Evolutionary conservation across 2,113 vertebrate species (phyloP), one percentile per base, ranked within the genome.

Genomic region (Todiramphus saurophagus): DNA sequence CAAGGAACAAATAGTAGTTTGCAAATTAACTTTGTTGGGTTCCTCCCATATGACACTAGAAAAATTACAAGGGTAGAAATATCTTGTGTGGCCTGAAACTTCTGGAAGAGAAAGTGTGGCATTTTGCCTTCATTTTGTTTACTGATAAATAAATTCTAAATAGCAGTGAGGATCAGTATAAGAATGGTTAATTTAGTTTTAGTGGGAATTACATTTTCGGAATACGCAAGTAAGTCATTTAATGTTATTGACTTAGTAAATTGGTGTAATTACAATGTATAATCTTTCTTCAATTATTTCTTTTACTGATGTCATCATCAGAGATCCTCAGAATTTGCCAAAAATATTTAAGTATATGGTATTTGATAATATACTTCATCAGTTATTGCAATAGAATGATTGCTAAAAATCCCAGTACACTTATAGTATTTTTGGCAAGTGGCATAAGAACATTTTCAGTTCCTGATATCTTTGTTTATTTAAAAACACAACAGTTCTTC

Each of bases 381-480:
- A 74, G 17, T 43, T 15, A 64, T 59, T 93, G 31, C 46, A 87
- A 50, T 33, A 80, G 56, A 85, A 82, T 44, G 11, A 64, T 31
- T 87, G 16, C 9, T 90, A 78, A 88, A 72, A 83, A 46, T 63
- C 46, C 44, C 41, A 41, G 5, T 23, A 46, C 25, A 35, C 16
- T 93, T 67, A 15, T 5, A 53, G 28, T 33, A 44, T 30, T 95
- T 77, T 70, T 92, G 75, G 28, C 78, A 87, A 59, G 11, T 5
- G 5, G 59, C 20, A 62, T 69, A 58, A 82, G 37, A 37, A 73
- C 41, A 9, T 30, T 83, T 95, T 81, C 20, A 7, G 10, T 76
- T 75, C 68, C 80, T n/a, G 1, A 46, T 82, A n/a, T 70, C 83
- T 94, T 91, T 95, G 60, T 87, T 90, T 95, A 88, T 58, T 93